Evolutionary conservation across 2,888 invertebrate genomes (phyloP).

Genomic region (Cloeon dipterum): DNA sequence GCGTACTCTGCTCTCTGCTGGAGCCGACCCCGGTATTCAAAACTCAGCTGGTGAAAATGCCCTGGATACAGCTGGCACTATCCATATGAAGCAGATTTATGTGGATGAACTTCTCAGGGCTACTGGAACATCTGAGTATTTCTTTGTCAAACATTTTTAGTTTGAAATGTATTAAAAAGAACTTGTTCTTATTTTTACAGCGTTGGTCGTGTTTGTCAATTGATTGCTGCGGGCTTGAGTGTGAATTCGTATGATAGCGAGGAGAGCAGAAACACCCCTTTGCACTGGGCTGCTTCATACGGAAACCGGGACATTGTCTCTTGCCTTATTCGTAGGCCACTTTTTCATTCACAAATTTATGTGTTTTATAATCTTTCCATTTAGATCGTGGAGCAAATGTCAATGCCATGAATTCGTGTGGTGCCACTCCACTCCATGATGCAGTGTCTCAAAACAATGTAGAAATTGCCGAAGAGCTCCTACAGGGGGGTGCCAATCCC

Average conservation of each 20-base stretch:
- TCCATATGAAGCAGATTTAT: slow-evolving; percentile 27
- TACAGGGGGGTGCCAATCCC: slow-evolving; percentile 30
- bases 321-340: slow-evolving; percentile 30
- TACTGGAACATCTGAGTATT: slow-evolving; percentile 32
- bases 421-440: slow-evolving; percentile 35
- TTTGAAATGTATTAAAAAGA: slow-evolving; percentile 5
- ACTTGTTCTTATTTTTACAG: slow-evolving; percentile 15
- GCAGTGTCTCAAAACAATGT: slow-evolving; percentile 29
- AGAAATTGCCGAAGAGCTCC: slow-evolving; percentile 25
- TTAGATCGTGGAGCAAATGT: slow-evolving; percentile 30
- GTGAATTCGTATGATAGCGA: slow-evolving; percentile 33
- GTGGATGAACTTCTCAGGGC: slow-evolving; percentile 33
- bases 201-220: slow-evolving; percentile 27
- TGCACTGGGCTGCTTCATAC: slow-evolving; percentile 40
- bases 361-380: no score
- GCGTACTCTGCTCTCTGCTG: slow-evolving; percentile 27
- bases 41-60: slow-evolving; percentile 29
- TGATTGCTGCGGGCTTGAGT: slow-evolving; percentile 30
- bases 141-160: background rate
- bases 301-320: slow-evolving; percentile 28
- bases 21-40: slow-evolving; percentile 31
- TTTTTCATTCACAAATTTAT: no score
- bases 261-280: slow-evolving; percentile 30
- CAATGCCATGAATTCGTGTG: slow-evolving; percentile 28
- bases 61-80: slow-evolving; percentile 23